phyloP scores from a whole-genome alignment of 2,113 vertebrate genomes.

The Serinus canaria region DNA sequence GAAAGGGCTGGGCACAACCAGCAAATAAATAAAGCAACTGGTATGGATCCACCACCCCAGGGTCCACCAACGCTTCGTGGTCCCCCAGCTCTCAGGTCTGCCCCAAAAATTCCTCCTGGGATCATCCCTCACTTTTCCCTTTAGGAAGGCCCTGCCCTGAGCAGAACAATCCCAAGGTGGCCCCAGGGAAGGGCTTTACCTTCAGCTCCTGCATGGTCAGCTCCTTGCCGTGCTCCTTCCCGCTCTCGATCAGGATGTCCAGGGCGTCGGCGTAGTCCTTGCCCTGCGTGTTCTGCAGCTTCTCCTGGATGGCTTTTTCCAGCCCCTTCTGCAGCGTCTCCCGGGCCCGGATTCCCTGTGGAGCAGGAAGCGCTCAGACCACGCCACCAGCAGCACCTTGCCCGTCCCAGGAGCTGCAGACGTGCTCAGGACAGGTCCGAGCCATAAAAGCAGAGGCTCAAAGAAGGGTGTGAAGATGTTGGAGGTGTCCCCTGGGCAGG shows the following conservation, averaged over 20 bases:
- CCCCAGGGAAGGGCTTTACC: constrained; percentile 64
- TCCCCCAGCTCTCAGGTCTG: not conserved
- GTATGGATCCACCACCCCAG: not conserved
- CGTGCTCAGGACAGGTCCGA: not conserved
- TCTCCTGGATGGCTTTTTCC: constrained; percentile 95
- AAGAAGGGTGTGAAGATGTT: not conserved
- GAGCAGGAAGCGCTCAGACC: not conserved
- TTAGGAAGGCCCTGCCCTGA: accelerated
- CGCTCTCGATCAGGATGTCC: constrained; percentile 94
- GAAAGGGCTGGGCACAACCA: not conserved
- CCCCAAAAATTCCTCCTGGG: not conserved
- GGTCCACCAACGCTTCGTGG: accelerated
- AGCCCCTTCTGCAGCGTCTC: constrained; percentile 89
- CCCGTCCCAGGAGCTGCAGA: not conserved
- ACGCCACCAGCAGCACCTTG: accelerated
- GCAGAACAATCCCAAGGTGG: no score
- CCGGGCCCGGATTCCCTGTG: constrained; percentile 90
- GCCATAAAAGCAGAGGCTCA: not conserved
- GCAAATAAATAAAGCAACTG: not conserved
- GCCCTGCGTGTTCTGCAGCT: constrained; percentile 86
- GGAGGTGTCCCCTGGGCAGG: not conserved
- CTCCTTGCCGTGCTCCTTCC: constrained; percentile 91
- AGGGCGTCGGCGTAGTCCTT: constrained; percentile 93
- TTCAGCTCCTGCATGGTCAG: constrained; percentile 98
- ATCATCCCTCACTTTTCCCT: not conserved